Percentiles rank a stretch among this genome's conserved stretches.
These are phyloP conservation scores for Cantharis lateralis DNA, from an alignment of 2,888 invertebrate genomes.

Conservation along the genomic window DNA sequence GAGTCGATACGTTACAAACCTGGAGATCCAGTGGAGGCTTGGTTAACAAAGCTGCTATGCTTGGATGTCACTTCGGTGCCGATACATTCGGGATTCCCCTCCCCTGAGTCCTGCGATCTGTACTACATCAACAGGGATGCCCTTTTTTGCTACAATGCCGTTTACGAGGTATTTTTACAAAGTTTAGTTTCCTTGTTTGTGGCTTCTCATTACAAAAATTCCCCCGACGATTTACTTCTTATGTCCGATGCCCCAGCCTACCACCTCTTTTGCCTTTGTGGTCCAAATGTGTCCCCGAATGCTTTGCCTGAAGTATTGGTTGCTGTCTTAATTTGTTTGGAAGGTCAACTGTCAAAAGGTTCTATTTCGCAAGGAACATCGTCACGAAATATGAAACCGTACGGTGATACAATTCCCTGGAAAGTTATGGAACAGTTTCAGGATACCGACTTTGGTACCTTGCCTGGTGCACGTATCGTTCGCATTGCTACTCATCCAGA, in stretches of 20 bases:
- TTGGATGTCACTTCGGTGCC: conserved; percentile 79
- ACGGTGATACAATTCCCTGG: conserved; percentile 99
- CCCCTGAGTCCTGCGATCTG: conserved; percentile 86
- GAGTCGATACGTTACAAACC: conserved; percentile 94
- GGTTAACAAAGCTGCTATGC: conserved; percentile 91
- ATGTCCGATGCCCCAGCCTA: conserved; percentile 99
- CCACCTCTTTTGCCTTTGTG: conserved; percentile 91
- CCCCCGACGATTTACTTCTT: conserved; percentile 97
- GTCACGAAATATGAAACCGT: conserved; percentile 84
- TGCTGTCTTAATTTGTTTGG: conserved; percentile 83
- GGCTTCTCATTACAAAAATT: conserved; percentile 98
- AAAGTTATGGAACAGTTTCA: conserved; percentile 95
- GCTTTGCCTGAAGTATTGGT: conserved; percentile 90
- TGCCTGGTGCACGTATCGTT: conserved; percentile 90
- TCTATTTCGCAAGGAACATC: conserved; percentile 77
- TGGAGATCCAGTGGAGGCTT: conserved; percentile 87
- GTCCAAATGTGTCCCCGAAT: conserved; percentile 75
- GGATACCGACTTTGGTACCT: conserved; percentile 88
- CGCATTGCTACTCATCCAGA: conserved; percentile 98
- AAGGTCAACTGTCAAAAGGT: conserved; percentile 72
- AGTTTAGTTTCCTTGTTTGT: conserved; percentile 92
- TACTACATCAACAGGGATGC: conserved; percentile 90
- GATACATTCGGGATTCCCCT: conserved; percentile 82
- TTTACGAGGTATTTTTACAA: conserved; percentile 90
- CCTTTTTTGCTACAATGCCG: conserved; percentile 94